Conservation (phyloP, 2,113 vertebrate species). For the Thermophis baileyi region DNA sequence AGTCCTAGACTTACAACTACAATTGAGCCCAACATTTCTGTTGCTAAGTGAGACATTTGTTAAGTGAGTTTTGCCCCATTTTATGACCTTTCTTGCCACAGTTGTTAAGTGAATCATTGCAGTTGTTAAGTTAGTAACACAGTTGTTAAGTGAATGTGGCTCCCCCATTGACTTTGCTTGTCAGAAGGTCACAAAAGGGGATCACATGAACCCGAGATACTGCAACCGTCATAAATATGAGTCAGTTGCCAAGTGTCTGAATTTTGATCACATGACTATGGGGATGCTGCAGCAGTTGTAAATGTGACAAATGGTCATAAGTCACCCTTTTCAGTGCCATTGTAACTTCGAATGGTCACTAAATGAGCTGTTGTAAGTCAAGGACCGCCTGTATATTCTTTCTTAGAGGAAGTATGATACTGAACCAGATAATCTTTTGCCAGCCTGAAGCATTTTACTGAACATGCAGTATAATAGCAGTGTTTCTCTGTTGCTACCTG, state of each 20-base stretch:
- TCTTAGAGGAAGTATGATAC: not conserved
- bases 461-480: not conserved
- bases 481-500: not conserved
- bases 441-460: not conserved
- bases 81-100: not conserved
- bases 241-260: not conserved
- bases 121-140: not conserved
- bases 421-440: not conserved
- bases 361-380: not conserved
- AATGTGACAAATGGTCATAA: not conserved
- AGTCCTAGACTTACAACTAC: not conserved
- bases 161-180: not conserved
- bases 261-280: not conserved
- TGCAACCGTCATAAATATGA: not conserved
- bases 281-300: not conserved
- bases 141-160: not conserved
- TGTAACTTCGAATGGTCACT: not conserved
- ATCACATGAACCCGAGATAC: not conserved
- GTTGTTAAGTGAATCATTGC: not conserved
- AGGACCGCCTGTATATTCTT: not conserved
- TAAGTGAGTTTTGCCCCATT: not conserved
- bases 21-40: not conserved
- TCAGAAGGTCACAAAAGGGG: not conserved
- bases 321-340: not conserved
- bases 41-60: not conserved